Evolutionary conservation across 2,113 vertebrate genomes (phyloP).

Genomic region (Epinephelus fuscoguttatus): DNA sequence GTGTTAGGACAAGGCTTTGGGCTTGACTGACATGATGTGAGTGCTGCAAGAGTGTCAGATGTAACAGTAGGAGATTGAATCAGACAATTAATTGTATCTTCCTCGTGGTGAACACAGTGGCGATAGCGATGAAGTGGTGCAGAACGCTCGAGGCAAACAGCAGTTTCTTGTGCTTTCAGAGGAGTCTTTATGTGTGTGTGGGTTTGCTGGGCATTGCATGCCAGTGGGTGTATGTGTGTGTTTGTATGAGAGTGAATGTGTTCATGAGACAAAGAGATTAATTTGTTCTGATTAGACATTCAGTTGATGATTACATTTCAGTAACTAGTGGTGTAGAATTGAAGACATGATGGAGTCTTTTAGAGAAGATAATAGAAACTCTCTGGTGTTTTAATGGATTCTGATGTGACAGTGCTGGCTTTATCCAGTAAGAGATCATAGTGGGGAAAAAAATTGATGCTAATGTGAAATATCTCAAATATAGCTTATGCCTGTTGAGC

Average conservation of each 20-base stretch:
- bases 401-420: slow-evolving; percentile 14
- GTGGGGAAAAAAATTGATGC: neutral
- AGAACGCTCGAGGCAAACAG: slow-evolving; percentile 64
- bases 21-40: slow-evolving; percentile 69
- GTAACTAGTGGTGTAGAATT: slow-evolving; percentile 43
- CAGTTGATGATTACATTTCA: slow-evolving; percentile 58
- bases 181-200: slow-evolving; percentile 15
- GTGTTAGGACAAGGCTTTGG: slow-evolving; percentile 52
- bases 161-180: slow-evolving; percentile 44
- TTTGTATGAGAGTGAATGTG: slow-evolving; percentile 54
- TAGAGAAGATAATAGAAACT: slow-evolving; percentile 51
- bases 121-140: slow-evolving; percentile 29
- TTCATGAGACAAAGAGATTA: slow-evolving; percentile 61
- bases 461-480: neutral
- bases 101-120: slow-evolving; percentile 52
- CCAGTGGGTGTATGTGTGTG: slow-evolving; percentile 14
- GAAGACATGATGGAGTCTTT: slow-evolving; percentile 52
- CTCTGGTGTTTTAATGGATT: slow-evolving; percentile 40
- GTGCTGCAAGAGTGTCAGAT: slow-evolving; percentile 65
- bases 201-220: slow-evolving; percentile 21
- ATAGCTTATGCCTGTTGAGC: neutral
- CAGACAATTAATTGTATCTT: slow-evolving; percentile 75
- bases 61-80: slow-evolving; percentile 69
- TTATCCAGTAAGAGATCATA: neutral
- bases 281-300: slow-evolving; percentile 78